phyloP scores from a whole-genome alignment of 2,797 vertebrate genomes.

The Chelonia mydas region DNA sequence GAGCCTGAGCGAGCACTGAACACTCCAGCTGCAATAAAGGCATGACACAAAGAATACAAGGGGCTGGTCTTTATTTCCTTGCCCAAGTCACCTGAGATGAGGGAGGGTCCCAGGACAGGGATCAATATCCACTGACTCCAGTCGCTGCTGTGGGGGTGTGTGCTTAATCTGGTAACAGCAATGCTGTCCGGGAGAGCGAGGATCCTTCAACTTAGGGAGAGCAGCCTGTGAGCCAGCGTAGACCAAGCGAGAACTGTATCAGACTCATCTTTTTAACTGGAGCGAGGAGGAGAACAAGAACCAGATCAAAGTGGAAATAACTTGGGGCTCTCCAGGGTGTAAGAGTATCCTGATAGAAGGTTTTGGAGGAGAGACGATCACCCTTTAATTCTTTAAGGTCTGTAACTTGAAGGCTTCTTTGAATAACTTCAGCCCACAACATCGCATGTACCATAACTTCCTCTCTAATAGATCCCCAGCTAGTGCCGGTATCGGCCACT shows the following conservation, averaged over 20 bases:
- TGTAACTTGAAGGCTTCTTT: neutral
- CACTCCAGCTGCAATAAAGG: neutral
- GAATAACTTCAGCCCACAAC: neutral
- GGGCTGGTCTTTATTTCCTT: neutral
- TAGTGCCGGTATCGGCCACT: rapidly evolving
- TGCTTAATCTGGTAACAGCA: neutral
- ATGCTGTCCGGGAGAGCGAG: neutral
- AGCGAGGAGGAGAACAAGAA: neutral
- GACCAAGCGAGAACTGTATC: neutral
- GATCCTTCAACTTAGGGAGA: neutral
- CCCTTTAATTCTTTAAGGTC: rapidly evolving
- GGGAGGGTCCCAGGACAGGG: neutral
- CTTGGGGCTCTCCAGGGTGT: neutral
- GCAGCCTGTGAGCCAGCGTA: neutral
- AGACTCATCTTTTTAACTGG: neutral
- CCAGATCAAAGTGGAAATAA: neutral
- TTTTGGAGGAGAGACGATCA: neutral
- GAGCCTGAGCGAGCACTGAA: neutral
- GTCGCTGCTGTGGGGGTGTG: neutral
- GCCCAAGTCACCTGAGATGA: neutral
- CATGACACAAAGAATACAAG: neutral
- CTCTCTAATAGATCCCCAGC: neutral
- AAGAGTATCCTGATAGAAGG: neutral
- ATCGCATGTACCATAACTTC: neutral
- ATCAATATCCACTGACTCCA: neutral